Evolutionary conservation across 2,113 vertebrate genomes (phyloP).

Genomic region (Gambusia affinis): DNA sequence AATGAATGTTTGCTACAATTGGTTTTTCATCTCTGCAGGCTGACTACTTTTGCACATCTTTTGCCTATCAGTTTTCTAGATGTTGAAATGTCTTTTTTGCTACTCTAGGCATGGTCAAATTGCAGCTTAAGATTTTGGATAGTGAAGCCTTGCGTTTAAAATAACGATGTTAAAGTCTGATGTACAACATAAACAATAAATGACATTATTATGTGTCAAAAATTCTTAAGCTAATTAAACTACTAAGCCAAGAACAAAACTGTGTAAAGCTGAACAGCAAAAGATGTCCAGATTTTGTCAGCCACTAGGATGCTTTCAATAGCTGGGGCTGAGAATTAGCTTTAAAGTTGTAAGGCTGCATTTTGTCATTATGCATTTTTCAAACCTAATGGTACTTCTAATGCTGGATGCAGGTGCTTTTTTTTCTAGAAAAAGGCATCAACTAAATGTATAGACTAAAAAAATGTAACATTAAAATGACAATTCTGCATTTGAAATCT

Average conservation of each 20-base stretch:
- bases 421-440: slow-evolving; percentile 56
- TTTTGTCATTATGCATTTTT: slow-evolving; percentile 55
- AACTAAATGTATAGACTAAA: slow-evolving; percentile 51
- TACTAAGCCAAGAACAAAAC: background rate
- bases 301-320: slow-evolving; percentile 18
- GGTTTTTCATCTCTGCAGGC: slow-evolving; percentile 33
- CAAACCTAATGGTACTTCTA: slow-evolving; percentile 70
- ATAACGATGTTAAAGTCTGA: background rate
- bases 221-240: background rate
- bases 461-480: slow-evolving; percentile 31
- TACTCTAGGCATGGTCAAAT: slow-evolving; percentile 7
- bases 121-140: slow-evolving; percentile 11
- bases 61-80: slow-evolving; percentile 13
- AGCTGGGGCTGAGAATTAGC: slow-evolving; percentile 43
- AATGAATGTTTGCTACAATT: slow-evolving; percentile 12
- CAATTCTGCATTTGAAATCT: slow-evolving; percentile 66
- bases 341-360: slow-evolving; percentile 62
- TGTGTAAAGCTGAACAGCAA: slow-evolving; percentile 9
- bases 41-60: slow-evolving; percentile 46
- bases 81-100: background rate
- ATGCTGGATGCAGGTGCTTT: slow-evolving; percentile 71
- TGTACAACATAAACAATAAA: background rate
- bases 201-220: background rate
- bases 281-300: slow-evolving; percentile 34
- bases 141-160: slow-evolving; percentile 18